Evolutionary conservation across 2,797 vertebrate genomes (phyloP).

Genomic region (Macropus fuliginosus): DNA sequence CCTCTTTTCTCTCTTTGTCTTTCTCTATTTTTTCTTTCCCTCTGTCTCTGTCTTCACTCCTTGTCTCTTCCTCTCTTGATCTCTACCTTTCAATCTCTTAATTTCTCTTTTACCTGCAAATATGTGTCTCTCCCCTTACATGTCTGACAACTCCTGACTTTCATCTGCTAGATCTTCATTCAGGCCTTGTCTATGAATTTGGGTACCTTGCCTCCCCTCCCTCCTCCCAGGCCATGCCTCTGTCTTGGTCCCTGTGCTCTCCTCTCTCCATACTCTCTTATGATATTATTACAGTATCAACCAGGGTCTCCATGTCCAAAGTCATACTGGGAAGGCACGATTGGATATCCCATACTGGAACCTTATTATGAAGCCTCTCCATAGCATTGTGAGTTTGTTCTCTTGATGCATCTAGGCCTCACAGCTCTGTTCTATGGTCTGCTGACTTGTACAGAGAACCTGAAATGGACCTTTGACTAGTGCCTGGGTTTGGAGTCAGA

Average conservation of each 20-base stretch:
- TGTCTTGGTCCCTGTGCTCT: background rate
- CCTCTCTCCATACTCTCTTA: background rate
- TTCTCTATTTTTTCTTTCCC: too few relatives aligned
- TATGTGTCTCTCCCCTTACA: background rate
- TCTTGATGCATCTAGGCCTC: background rate
- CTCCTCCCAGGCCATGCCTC: too few relatives aligned
- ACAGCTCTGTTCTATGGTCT: background rate
- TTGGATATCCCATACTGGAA: background rate
- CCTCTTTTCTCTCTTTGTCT: background rate
- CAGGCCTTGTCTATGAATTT: background rate
- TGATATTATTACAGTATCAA: background rate
- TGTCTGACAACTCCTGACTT: background rate
- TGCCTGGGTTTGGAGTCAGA: background rate
- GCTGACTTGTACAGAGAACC: background rate
- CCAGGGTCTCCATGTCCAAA: background rate
- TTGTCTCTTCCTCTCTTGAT: background rate
- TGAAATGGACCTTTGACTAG: background rate
- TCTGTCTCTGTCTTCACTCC: background rate
- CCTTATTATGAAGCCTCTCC: background rate
- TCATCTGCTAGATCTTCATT: background rate
- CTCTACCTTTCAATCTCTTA: background rate
- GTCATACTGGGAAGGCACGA: background rate
- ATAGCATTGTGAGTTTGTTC: background rate
- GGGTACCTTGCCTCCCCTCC: background rate
- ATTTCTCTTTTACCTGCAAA: background rate